Conservation (phyloP, 2,113 vertebrate species). For the Leucopsar rothschildi region DNA sequence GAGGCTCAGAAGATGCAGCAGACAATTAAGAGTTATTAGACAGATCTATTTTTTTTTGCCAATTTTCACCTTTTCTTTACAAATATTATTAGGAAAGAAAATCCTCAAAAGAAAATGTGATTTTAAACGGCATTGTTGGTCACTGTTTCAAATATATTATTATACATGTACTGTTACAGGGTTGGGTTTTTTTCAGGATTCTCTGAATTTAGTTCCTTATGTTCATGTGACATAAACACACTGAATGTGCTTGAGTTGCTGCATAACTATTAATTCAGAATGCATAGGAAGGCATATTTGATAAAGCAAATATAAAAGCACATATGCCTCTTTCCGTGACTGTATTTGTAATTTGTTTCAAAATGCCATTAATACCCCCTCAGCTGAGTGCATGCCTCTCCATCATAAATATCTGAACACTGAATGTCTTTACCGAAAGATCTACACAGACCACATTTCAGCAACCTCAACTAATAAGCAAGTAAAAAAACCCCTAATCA, state of each 20-base stretch:
- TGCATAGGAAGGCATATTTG: neutral
- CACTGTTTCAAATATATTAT: neutral
- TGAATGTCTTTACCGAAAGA: neutral
- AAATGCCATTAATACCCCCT: neutral
- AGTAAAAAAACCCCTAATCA: neutral
- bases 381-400: neutral
- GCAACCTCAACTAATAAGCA: neutral
- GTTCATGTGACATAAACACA: neutral
- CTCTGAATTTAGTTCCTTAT: neutral
- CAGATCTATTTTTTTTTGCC: neutral
- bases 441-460: neutral
- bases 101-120: neutral
- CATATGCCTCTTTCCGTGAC: neutral
- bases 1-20: neutral
- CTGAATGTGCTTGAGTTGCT: neutral
- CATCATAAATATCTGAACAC: neutral
- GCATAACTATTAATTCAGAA: neutral
- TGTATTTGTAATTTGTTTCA: neutral
- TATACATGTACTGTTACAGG: neutral
- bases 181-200: rapidly evolving
- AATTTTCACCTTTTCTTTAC: neutral
- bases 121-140: neutral
- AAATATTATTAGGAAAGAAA: neutral
- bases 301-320: neutral
- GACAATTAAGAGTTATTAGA: neutral